Conservation (phyloP, 2,797 vertebrate genomes). For the Brachyalestes nurse region DNA sequence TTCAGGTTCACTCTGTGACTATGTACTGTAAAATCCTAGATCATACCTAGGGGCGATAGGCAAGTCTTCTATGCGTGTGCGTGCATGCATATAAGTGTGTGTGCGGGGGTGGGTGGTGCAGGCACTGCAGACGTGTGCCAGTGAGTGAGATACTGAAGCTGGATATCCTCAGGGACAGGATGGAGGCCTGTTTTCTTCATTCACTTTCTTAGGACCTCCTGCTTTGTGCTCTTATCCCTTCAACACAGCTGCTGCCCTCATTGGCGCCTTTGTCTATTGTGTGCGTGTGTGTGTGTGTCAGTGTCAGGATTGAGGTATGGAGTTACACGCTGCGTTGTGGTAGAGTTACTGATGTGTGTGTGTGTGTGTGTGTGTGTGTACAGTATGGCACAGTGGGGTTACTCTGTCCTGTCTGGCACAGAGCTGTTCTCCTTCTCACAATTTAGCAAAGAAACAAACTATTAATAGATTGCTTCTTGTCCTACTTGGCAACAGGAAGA, state of each 20-base stretch:
- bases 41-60: not conserved
- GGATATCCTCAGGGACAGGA: constrained; percentile 65
- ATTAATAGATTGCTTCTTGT: constrained; percentile 84
- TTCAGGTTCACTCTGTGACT: not conserved
- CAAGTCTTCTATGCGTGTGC: constrained; percentile 30
- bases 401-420: constrained; percentile 79
- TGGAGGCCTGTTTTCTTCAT: constrained; percentile 62
- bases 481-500: constrained; percentile 84
- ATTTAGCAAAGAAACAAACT: constrained; percentile 71
- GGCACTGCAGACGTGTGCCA: constrained; percentile 43
- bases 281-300: constrained; percentile 31
- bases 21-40: not conserved
- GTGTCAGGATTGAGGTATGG: constrained; percentile 12
- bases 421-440: constrained; percentile 76
- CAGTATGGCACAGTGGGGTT: constrained; percentile 69
- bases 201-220: constrained; percentile 65
- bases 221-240: constrained; percentile 64
- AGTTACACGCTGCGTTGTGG: constrained; percentile 25
- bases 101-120: not conserved
- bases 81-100: not conserved
- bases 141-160: constrained; percentile 46
- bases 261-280: constrained; percentile 75
- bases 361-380: constrained; percentile 65
- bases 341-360: constrained; percentile 54
- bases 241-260: constrained; percentile 71